Evolutionary conservation across 2,113 vertebrate species (phyloP).

Genomic region (Ammospiza nelsoni): DNA sequence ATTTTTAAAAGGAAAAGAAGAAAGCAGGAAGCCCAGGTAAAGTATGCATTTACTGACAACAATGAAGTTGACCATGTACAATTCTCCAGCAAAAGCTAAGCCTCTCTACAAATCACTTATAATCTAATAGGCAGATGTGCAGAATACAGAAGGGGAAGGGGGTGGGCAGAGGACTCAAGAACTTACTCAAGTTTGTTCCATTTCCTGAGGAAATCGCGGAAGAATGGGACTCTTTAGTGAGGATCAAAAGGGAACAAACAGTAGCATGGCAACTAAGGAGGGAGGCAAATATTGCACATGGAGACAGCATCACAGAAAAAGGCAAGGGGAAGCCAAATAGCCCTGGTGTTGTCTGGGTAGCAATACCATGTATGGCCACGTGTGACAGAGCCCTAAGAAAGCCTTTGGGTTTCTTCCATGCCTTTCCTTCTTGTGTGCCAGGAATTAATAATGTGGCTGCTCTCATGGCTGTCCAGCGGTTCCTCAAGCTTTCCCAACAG

Average conservation of each 20-base stretch:
- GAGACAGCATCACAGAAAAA: background rate
- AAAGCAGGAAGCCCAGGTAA: slow-evolving; percentile 19
- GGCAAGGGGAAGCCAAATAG: background rate
- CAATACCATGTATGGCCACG: background rate
- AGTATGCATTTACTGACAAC: slow-evolving; percentile 30
- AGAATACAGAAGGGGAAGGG: background rate
- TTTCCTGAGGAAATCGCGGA: slow-evolving; percentile 56
- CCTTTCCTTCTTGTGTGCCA: background rate
- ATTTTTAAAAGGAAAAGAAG: slow-evolving; percentile 56
- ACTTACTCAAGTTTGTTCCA: slow-evolving; percentile 28
- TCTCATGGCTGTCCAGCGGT: background rate
- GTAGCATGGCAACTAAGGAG: slow-evolving; percentile 7
- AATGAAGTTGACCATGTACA: slow-evolving; percentile 30
- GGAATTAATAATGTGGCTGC: background rate
- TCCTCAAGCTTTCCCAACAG: background rate
- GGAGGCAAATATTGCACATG: background rate
- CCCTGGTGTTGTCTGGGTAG: background rate
- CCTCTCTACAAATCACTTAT: slow-evolving; percentile 27
- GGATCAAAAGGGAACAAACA: background rate
- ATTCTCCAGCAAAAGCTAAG: slow-evolving; percentile 29
- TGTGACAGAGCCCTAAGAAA: background rate
- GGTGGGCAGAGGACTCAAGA: background rate
- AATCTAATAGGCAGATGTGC: slow-evolving; percentile 39
- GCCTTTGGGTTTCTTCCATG: background rate
- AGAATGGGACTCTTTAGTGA: background rate